These are phyloP conservation scores for Sisyra terminalis DNA, from an alignment of 2,888 invertebrate species.

Conservation along the genomic window DNA sequence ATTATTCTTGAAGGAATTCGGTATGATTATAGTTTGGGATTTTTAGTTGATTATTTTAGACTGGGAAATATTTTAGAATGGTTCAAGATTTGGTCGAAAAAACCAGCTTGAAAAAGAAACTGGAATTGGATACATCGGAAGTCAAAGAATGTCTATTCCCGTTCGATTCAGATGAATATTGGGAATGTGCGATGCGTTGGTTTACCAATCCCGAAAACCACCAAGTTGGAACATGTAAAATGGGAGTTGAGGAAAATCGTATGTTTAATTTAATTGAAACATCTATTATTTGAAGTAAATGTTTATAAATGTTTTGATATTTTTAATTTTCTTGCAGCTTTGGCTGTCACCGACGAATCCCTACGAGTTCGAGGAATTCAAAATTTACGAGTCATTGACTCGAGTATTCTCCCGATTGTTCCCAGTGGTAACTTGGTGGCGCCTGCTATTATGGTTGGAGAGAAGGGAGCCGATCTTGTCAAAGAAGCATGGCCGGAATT, in stretches of 20 bases:
- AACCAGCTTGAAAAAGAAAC: constrained; percentile 7
- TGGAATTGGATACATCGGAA: constrained; percentile 9
- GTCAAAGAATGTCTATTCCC: constrained; percentile 6
- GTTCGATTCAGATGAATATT: constrained; percentile 9
- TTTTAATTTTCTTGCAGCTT: constrained; percentile 4
- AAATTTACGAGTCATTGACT: constrained; percentile 14
- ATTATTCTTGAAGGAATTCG: constrained; percentile 9
- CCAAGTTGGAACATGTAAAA: constrained; percentile 11
- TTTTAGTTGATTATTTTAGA: too few species aligned
- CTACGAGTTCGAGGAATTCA: constrained; percentile 10
- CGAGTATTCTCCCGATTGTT: constrained; percentile 29
- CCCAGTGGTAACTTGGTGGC: constrained; percentile 31
- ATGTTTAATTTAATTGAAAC: constrained; percentile 1
- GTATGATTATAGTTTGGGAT: too few species aligned
- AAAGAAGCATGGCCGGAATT: constrained; percentile 9
- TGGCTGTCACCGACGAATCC: constrained; percentile 11
- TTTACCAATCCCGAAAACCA: constrained; percentile 12
- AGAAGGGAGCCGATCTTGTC: constrained; percentile 23
- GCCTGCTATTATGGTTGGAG: constrained; percentile 30
- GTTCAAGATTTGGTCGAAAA: constrained; percentile 8
- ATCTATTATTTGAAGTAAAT: not conserved
- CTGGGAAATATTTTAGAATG: too few species aligned
- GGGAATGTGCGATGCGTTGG: constrained; percentile 10
- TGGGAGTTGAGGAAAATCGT: constrained; percentile 10
- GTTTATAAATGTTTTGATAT: not conserved